These are phyloP conservation scores for Dorcus parallelipipedus DNA, from an alignment of 2,888 invertebrate species.

Conservation along the genomic window DNA sequence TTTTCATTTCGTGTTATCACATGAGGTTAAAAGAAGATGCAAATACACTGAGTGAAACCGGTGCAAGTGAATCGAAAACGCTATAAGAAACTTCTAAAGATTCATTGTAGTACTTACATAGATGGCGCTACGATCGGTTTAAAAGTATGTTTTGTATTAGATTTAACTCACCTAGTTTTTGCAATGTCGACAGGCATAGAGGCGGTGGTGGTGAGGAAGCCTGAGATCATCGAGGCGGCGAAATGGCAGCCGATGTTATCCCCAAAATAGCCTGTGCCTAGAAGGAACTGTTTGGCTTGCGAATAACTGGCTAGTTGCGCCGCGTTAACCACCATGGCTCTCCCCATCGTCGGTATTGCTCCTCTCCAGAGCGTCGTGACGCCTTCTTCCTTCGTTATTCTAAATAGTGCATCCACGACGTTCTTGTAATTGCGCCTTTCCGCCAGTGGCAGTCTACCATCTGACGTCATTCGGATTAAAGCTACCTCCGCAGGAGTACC, in stretches of 20 bases:
- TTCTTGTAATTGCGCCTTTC: conserved; percentile 91
- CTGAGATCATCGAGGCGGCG: conserved; percentile 94
- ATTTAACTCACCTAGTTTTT: no score
- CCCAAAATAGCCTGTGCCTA: conserved; percentile 56
- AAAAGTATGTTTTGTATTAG: no score
- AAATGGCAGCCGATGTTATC: conserved; percentile 89
- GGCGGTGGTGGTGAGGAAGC: conserved; percentile 91
- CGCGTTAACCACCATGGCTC: conserved; percentile 98
- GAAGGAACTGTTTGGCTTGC: conserved; percentile 71
- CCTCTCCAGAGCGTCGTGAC: conserved; percentile 89
- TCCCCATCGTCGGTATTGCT: conserved; percentile 78
- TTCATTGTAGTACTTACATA: no score
- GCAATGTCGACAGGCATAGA: no score
- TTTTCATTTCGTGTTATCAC: no score
- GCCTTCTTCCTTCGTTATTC: conserved; percentile 78
- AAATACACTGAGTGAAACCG: no score
- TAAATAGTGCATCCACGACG: conserved; percentile 82
- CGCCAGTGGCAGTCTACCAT: conserved; percentile 85
- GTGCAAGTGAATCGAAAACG: no score
- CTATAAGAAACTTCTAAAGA: no score
- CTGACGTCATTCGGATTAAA: conserved; percentile 96
- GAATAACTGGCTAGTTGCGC: conserved; percentile 98
- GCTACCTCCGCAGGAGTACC: conserved; percentile 94
- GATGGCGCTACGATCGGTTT: no score
- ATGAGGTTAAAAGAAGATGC: no score